Percentiles rank a stretch among this genome's conserved stretches.
phyloP scores from a whole-genome alignment of 2,888 invertebrate species.

The Sarcophaga carnaria region DNA sequence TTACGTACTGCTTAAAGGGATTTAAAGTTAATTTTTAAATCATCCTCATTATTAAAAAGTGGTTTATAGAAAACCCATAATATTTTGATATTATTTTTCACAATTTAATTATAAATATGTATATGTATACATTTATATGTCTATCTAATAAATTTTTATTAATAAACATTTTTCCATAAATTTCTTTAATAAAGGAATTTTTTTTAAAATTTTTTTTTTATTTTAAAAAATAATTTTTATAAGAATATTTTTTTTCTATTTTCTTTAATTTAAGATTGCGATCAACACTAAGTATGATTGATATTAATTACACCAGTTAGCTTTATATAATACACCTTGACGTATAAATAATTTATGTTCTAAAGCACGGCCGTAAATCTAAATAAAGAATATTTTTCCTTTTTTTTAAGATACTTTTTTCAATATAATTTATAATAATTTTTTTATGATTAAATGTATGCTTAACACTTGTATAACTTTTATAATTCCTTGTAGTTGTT shows the following conservation, averaged over 20 bases:
- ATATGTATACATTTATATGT: not conserved
- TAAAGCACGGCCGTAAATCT: not conserved
- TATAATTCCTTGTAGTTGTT: not conserved
- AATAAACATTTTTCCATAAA: not conserved
- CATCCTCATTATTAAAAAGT: too few relatives aligned
- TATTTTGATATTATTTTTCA: too few relatives aligned
- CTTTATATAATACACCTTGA: constrained; percentile 6
- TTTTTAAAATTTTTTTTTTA: not conserved
- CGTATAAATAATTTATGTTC: not conserved
- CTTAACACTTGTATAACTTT: not conserved
- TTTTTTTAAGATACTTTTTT: not conserved
- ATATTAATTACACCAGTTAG: constrained; percentile 17
- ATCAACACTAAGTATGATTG: constrained; percentile 19
- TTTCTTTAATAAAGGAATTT: too few relatives aligned
- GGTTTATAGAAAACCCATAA: too few relatives aligned
- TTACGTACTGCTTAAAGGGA: too few relatives aligned
- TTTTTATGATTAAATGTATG: not conserved
- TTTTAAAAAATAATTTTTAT: not conserved
- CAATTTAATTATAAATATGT: too few relatives aligned
- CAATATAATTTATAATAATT: not conserved
- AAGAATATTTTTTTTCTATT: not conserved
- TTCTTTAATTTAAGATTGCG: not conserved
- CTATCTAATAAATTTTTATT: not conserved
- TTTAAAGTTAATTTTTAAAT: too few relatives aligned
- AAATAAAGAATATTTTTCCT: not conserved